Base-by-base conservation (phyloP, 2,113 vertebrate species). In the Kryptolebias marmoratus region DNA sequence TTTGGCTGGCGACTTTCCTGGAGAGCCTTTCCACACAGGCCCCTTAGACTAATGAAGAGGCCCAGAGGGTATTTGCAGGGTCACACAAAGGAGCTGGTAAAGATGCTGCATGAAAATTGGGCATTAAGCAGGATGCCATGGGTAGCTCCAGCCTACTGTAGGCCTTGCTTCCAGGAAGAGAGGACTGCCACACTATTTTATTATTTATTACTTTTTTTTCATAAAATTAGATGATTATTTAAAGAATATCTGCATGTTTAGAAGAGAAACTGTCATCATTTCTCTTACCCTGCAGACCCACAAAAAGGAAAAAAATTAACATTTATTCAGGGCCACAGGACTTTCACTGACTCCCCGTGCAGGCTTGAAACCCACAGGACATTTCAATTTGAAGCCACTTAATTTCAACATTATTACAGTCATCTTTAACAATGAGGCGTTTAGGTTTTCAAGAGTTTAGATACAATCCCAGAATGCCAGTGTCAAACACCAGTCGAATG, bases 11-110 rank as follows among this genome's bases (percentile, higher is more conserved):
- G 92, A 94, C 93, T 93, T 91, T 93, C 91, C 89, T 85, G 71
- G 86, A 87, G 90, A 90, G 89, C 79, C 86, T 90, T 82, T 86
- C 80, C 89, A 88, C 79, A 81, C 84, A 87, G 86, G 88, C 83
- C 89, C 80, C 66, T 61, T 64, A 66, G 87, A 84, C 87, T 95
- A 92, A 94, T 94, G 92, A 92, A 92, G 89, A 91, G 87, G 90
- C 91, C 93, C 90, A 91, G 91, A 91, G 93, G 94, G 92, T 93
- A 93, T 94, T 93, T 94, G 89, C 87, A 87, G 92, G 93, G 89
- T 93, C 89, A 91, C 90, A 90, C 92, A 84, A 91, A 92, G 91
- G 85, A 93, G 85, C 85, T 91, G 82, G 81, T 85, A 77, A 71
- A 80, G 89, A 90, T 80, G 79, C 79, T 52, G 77, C 49, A 80